Percentiles rank a stretch among this genome's conserved stretches.
Evolutionary conservation across 1,140 invertebrate species (phyloP).

Genomic region (Drosophila obscura): DNA sequence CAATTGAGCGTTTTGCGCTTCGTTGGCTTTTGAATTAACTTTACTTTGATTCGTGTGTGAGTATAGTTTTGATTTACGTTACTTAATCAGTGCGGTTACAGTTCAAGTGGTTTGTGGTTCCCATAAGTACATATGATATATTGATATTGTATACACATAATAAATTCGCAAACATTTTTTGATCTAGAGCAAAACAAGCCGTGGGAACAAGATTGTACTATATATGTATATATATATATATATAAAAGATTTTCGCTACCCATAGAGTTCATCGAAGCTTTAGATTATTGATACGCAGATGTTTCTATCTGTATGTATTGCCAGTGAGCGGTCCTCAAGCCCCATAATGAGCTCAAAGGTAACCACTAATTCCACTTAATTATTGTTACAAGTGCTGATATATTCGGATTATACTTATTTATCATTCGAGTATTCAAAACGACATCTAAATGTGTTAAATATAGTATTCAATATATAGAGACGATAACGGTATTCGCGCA

Average conservation of each 20-base stretch:
- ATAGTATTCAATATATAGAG: slow-evolving; percentile 31
- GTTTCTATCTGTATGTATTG: slow-evolving; percentile 6
- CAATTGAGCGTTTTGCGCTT: slow-evolving; percentile 19
- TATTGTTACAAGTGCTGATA: slow-evolving; percentile 49
- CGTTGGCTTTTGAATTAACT: slow-evolving; percentile 41
- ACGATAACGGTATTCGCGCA: slow-evolving; percentile 40
- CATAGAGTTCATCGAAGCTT: no score
- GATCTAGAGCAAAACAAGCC: slow-evolving; percentile 23
- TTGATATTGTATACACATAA: slow-evolving; percentile 11
- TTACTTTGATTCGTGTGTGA: slow-evolving; percentile 32
- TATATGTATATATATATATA: background rate
- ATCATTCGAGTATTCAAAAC: slow-evolving; percentile 40
- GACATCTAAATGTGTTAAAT: slow-evolving; percentile 48
- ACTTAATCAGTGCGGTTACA: slow-evolving; percentile 13
- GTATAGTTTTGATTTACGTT: slow-evolving; percentile 33
- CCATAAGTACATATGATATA: slow-evolving; percentile 27
- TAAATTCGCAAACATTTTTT: slow-evolving; percentile 44
- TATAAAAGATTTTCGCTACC: no score
- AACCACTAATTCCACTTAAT: slow-evolving; percentile 42
- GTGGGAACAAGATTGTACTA: slow-evolving; percentile 24
- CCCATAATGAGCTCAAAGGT: slow-evolving; percentile 31
- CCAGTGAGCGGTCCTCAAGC: slow-evolving; percentile 35
- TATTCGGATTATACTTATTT: slow-evolving; percentile 30
- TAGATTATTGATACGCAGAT: slow-evolving; percentile 5
- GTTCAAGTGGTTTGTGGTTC: slow-evolving; percentile 16